phyloP scores from a whole-genome alignment of 1,140 invertebrate genomes.

The Cyclina sinensis region DNA sequence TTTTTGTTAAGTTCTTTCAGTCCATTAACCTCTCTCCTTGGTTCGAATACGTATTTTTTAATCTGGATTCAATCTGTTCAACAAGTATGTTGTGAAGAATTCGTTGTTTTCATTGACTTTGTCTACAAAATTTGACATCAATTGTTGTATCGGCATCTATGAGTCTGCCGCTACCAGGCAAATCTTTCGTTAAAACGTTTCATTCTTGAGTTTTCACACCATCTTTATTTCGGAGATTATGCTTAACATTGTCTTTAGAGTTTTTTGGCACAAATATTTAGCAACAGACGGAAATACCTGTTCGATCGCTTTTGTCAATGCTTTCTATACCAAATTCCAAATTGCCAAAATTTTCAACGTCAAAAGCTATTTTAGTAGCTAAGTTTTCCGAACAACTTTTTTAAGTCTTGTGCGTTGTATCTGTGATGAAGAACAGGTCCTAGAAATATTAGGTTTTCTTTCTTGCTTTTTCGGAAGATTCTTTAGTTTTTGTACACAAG shows the following conservation, averaged over 20 bases:
- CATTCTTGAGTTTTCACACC: background rate
- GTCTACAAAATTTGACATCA: background rate
- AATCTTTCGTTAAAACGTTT: background rate
- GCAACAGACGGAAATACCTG: slow-evolving; percentile 9
- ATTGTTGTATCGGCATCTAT: slow-evolving; percentile 3
- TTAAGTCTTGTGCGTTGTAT: slow-evolving; percentile 3
- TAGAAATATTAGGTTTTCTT: background rate
- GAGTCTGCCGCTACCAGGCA: background rate
- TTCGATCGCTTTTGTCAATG: background rate
- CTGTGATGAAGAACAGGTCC: slow-evolving; percentile 34
- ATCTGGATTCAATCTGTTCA: background rate
- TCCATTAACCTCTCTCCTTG: background rate
- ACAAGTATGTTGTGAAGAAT: background rate
- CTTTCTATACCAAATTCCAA: slow-evolving; percentile 22
- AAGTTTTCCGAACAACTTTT: slow-evolving; percentile 4
- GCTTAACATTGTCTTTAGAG: slow-evolving; percentile 11
- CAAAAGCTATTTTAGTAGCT: background rate
- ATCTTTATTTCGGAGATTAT: slow-evolving; percentile 33
- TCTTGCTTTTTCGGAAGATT: background rate
- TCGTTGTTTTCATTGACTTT: background rate
- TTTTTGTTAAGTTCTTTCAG: slow-evolving; percentile 46
- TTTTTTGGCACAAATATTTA: slow-evolving; percentile 9
- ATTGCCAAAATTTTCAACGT: background rate
- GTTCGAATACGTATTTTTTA: background rate
- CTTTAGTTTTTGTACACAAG: slow-evolving; percentile 23